Conservation (phyloP, 2,797 vertebrate species). For the Triplophysa yarkandensis region DNA sequence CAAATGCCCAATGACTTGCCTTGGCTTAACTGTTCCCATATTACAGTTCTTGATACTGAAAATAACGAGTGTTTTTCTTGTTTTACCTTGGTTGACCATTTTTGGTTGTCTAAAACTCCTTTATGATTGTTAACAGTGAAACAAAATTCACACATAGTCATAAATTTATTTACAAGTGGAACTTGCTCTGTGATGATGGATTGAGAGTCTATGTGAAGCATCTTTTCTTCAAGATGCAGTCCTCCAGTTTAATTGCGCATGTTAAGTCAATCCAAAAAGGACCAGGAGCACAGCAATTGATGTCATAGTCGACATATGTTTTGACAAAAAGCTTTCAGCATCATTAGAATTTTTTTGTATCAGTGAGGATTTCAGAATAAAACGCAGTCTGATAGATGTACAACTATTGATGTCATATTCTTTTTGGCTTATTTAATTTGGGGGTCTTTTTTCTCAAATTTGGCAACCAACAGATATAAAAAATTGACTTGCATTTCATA, state of each 20-base stretch:
- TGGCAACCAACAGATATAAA: no score
- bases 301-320: not conserved
- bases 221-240: not conserved
- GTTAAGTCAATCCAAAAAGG: not conserved
- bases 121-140: not conserved
- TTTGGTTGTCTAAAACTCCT: not conserved
- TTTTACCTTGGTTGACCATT: not conserved
- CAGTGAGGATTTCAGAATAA: not conserved
- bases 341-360: not conserved
- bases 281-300: not conserved
- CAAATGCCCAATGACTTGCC: conserved; percentile 20
- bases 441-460: no score
- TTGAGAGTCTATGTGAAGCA: not conserved
- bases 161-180: not conserved
- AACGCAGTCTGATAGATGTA: not conserved
- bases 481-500: no score
- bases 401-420: not conserved
- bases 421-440: not conserved
- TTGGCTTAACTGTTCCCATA: conserved; percentile 31
- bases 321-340: not conserved
- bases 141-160: not conserved
- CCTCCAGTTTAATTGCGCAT: not conserved
- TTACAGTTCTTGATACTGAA: not conserved
- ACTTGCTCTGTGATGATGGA: not conserved
- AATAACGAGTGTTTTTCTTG: not conserved